Percentiles rank a stretch among this genome's conserved stretches.
phyloP scores from a whole-genome alignment of 1,140 invertebrate species.

The Danaus melanippus region DNA sequence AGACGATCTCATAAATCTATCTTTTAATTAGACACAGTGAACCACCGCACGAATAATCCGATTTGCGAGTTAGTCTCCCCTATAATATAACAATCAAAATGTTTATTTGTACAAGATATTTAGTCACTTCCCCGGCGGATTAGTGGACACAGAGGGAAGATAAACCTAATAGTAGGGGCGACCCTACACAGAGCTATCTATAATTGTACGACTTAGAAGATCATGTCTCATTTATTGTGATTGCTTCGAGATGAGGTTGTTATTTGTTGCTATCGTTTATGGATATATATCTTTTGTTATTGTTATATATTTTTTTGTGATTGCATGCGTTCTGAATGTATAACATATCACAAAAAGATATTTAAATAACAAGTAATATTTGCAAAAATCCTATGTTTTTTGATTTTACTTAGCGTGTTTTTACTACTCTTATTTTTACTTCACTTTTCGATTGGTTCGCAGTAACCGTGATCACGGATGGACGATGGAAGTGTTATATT shows the following conservation, averaged over 20 bases:
- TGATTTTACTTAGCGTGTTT: too few species aligned
- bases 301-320: too few species aligned
- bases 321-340: too few species aligned
- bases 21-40: slow-evolving; percentile 50
- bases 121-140: slow-evolving; percentile 67
- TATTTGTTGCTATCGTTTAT: slow-evolving; percentile 13
- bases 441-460: too few species aligned
- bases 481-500: too few species aligned
- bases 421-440: too few species aligned
- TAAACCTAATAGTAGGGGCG: slow-evolving; percentile 65
- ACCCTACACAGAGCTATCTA: slow-evolving; percentile 28
- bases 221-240: slow-evolving; percentile 12
- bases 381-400: too few species aligned
- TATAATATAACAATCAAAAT: slow-evolving; percentile 60
- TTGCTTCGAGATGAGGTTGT: too few species aligned
- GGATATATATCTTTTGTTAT: too few species aligned
- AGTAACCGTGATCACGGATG: too few species aligned
- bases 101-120: slow-evolving; percentile 72
- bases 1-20: slow-evolving; percentile 41
- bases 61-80: slow-evolving; percentile 51
- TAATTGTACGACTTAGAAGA: slow-evolving; percentile 49
- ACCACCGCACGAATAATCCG: slow-evolving; percentile 56
- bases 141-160: slow-evolving; percentile 56
- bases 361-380: too few species aligned
- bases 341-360: too few species aligned